Base-by-base conservation (phyloP, 2,113 vertebrate genomes). In the Meriones unguiculatus region DNA sequence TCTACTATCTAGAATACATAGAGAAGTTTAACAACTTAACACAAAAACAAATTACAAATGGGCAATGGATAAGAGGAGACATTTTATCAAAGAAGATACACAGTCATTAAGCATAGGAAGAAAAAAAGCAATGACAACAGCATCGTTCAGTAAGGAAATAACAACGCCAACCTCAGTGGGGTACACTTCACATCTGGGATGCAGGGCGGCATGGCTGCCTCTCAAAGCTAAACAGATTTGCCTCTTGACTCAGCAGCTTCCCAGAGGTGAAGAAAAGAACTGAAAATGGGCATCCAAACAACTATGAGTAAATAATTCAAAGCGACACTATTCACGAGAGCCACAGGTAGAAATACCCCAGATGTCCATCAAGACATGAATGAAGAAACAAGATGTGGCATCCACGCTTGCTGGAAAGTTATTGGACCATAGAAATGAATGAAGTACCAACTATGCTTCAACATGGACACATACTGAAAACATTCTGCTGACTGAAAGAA, bases 401-500 rank as follows among this genome's bases (percentile, higher is more conserved):
- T 64, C 62, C n/a, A 94, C 24, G 82, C n/a, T 93, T 72, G 94
- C 67, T 17, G 73, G 59, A 86, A 81, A 73, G 87, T 77, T 87
- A 92, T 28, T 91, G 22, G 62, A 69, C 46, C 22, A 57, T 73
- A 90, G 95, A 76, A 86, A 24, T 75, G n/a, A 95, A 93, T 85
- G 22, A 89, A 86, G 20, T 92, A 72, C 32, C 84, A 38, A 89
- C 75, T 46, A 38, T n/a, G 73, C 67, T 70, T 50, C 10, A 64
- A 75, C 41, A 57, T 35, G 35, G 35, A 59, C 80, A 41, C 46
- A 90, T 69, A 65, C 72, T 82, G 80, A 92, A 92, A 90, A 94
- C 57, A 93, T 88, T 52, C 93, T 59, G 35, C 32, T 86, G 89
- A 89, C 32, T 57, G 11, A 89, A 78, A 93, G 84, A 91, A 94